phyloP scores from a whole-genome alignment of 1,140 invertebrate species.

The Metopolophium dirhodum region DNA sequence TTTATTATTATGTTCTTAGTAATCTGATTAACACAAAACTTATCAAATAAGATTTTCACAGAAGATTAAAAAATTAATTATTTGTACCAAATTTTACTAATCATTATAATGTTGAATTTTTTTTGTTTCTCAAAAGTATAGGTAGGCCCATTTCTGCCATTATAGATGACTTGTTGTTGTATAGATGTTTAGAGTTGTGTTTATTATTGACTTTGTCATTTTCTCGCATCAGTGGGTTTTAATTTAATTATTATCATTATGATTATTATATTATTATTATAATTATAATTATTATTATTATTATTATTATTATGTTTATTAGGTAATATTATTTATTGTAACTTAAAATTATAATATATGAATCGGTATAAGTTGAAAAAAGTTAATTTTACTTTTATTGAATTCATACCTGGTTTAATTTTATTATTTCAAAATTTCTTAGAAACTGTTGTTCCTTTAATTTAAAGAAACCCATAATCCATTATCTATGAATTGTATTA shows the following conservation, averaged over 20 bases:
- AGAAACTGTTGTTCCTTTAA: neutral
- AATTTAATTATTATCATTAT: conserved; percentile 49
- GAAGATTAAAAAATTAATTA: conserved; percentile 7
- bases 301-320: conserved; percentile 47
- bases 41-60: conserved; percentile 37
- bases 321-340: conserved; percentile 56
- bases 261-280: conserved; percentile 34
- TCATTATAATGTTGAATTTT: conserved; percentile 27
- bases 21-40: conserved; percentile 19
- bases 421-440: neutral
- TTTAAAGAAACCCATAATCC: neutral
- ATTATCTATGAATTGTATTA: no score
- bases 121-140: conserved; percentile 47
- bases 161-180: conserved; percentile 56
- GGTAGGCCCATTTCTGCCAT: conserved; percentile 53
- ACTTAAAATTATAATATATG: conserved; percentile 49
- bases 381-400: conserved; percentile 8
- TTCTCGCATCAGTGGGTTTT: conserved; percentile 20
- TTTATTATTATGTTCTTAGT: conserved; percentile 5
- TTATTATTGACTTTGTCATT: conserved; percentile 30
- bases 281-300: conserved; percentile 38
- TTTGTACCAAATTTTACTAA: conserved; percentile 26
- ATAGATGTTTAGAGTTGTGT: conserved; percentile 56
- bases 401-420: neutral
- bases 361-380: conserved; percentile 26